These are phyloP conservation scores for Cabera pusaria DNA, from an alignment of 2,888 invertebrate genomes.

Conservation along the genomic window DNA sequence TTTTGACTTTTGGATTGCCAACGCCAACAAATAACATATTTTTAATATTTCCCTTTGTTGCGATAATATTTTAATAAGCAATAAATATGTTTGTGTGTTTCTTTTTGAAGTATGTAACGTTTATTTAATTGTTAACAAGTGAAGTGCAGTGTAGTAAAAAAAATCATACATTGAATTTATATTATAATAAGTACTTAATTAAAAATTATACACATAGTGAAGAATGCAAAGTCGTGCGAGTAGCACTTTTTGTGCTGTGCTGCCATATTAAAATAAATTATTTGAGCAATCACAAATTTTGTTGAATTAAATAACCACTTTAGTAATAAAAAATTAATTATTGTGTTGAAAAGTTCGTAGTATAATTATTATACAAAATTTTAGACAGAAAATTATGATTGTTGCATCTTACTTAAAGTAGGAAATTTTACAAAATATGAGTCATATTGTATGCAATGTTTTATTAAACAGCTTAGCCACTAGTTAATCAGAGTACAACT, in stretches of 20 bases:
- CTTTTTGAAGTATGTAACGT: no score
- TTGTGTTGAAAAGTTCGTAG: slow-evolving; percentile 2
- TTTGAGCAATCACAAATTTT: neutral
- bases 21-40: no score
- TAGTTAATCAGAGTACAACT: no score
- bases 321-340: slow-evolving; percentile 7
- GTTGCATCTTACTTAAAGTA: slow-evolving; percentile 21
- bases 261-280: slow-evolving; percentile 10
- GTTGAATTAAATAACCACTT: slow-evolving; percentile 11
- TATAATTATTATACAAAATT: neutral
- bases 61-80: no score
- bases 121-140: slow-evolving; percentile 15
- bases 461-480: no score
- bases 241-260: slow-evolving; percentile 50
- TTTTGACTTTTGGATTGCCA: no score
- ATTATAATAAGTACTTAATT: slow-evolving; percentile 22
- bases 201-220: slow-evolving; percentile 15
- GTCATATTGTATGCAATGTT: no score
- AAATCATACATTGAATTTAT: slow-evolving; percentile 32
- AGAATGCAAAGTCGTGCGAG: slow-evolving; percentile 47
- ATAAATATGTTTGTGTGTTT: no score
- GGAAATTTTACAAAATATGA: slow-evolving; percentile 11
- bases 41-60: no score
- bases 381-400: slow-evolving; percentile 4
- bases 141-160: slow-evolving; percentile 21